Conservation (phyloP, 2,113 vertebrate species). For the Mola mola region DNA sequence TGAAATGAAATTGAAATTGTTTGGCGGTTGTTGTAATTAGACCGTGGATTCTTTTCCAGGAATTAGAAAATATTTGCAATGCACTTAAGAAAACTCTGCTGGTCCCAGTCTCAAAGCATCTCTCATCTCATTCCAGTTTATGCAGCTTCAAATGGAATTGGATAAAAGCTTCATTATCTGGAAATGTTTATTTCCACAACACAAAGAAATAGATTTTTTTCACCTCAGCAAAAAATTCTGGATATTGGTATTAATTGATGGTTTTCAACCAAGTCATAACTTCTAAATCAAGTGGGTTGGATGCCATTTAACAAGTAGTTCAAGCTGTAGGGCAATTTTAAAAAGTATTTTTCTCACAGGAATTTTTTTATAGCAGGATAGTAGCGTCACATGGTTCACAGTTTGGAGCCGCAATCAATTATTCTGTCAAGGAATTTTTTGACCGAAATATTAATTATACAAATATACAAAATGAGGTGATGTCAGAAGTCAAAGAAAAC, state of each 20-base stretch:
- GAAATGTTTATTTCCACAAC: too few species aligned
- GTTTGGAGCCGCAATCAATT: too few species aligned
- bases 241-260: background rate
- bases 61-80: conserved; percentile 17
- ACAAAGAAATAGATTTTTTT: background rate
- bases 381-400: too few species aligned
- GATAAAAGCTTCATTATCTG: conserved; percentile 3
- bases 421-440: too few species aligned
- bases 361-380: too few species aligned
- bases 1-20: conserved; percentile 15
- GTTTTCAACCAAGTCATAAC: conserved; percentile 13
- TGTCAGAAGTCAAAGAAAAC: too few species aligned
- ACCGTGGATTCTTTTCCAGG: conserved; percentile 19
- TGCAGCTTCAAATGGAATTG: conserved; percentile 2
- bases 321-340: too few species aligned
- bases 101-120: conserved; percentile 35
- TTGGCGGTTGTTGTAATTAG: conserved; percentile 41
- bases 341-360: too few species aligned
- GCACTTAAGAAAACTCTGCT: conserved; percentile 25
- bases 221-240: background rate
- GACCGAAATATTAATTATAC: too few species aligned
- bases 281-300: background rate
- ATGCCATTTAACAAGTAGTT: background rate
- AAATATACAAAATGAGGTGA: too few species aligned
- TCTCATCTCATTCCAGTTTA: conserved; percentile 5